phyloP scores from a whole-genome alignment of 1,140 invertebrate species.

The Scaptomyza graminum region DNA sequence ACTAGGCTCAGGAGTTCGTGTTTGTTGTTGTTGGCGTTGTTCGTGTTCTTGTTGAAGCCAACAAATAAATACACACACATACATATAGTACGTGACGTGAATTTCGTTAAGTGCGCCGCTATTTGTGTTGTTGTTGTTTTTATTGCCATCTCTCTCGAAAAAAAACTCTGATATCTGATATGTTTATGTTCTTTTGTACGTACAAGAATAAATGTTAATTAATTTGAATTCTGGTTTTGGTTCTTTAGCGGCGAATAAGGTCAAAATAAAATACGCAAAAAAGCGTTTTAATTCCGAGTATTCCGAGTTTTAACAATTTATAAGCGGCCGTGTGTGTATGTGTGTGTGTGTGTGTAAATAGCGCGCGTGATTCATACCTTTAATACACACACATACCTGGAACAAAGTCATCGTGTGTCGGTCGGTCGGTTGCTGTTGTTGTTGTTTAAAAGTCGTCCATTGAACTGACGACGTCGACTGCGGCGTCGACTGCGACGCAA shows the following conservation, averaged over 20 bases:
- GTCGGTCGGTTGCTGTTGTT: conserved; percentile 17
- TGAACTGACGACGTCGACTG: conserved; percentile 56
- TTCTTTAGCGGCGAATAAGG: conserved; percentile 68
- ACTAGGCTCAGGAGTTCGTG: conserved; percentile 19
- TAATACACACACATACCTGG: conserved; percentile 17
- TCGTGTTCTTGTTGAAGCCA: conserved; percentile 18
- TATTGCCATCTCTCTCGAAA: conserved; percentile 21
- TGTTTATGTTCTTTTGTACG: conserved; percentile 18
- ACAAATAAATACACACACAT: conserved; percentile 33
- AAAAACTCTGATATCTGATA: conserved; percentile 7
- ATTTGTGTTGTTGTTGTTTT: conserved; percentile 27
- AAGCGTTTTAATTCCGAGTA: conserved; percentile 68
- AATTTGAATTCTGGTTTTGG: conserved; percentile 49
- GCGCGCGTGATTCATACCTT: conserved; percentile 75
- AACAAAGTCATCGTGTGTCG: conserved; percentile 17
- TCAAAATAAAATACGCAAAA: conserved; percentile 73
- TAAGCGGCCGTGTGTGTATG: conserved; percentile 26
- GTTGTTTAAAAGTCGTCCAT: conserved; percentile 54
- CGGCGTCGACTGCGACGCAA: conserved; percentile 26
- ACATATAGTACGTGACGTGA: conserved; percentile 65
- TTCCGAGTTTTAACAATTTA: conserved; percentile 37
- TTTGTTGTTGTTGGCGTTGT: conserved; percentile 1
- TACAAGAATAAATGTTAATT: conserved; percentile 46
- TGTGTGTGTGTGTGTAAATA: conserved; percentile 48
- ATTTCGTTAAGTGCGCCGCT: conserved; percentile 63